Evolutionary conservation across 2,888 invertebrate species (phyloP).

Genomic region (Acleris sparsana): DNA sequence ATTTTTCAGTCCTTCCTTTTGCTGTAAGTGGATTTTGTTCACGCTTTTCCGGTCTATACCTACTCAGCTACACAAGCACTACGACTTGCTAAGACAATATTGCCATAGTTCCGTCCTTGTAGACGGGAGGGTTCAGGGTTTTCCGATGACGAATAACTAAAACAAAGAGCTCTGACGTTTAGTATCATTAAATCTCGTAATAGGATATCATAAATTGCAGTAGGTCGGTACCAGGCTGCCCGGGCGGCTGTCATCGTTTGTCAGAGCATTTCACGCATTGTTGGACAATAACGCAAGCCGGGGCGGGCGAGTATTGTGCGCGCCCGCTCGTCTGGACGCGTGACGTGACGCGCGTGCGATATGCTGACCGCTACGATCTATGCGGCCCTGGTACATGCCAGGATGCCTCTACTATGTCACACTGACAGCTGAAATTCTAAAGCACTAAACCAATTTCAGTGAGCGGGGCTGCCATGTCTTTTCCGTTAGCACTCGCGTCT

Average conservation of each 20-base stretch:
- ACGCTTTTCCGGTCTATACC: slow-evolving; percentile 57
- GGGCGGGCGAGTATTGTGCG: slow-evolving; percentile 65
- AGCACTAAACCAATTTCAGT: slow-evolving; percentile 37
- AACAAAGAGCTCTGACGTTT: slow-evolving; percentile 71
- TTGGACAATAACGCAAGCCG: slow-evolving; percentile 80
- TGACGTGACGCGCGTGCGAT: slow-evolving; percentile 59
- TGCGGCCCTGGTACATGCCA: slow-evolving; percentile 45
- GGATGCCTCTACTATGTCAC: slow-evolving; percentile 37
- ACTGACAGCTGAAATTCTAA: slow-evolving; percentile 38
- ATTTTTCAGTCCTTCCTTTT: slow-evolving; percentile 66
- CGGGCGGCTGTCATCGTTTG: slow-evolving; percentile 83
- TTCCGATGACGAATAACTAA: slow-evolving; percentile 57
- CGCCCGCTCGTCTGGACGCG: slow-evolving; percentile 58
- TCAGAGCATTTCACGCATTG: slow-evolving; percentile 84
- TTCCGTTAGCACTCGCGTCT: slow-evolving; percentile 31
- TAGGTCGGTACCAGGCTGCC: slow-evolving; percentile 73
- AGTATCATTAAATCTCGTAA: slow-evolving; percentile 83
- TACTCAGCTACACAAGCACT: slow-evolving; percentile 37
- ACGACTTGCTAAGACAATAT: slow-evolving; percentile 12
- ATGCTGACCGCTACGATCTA: slow-evolving; percentile 45
- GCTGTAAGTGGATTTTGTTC: slow-evolving; percentile 63
- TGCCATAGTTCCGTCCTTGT: slow-evolving; percentile 3
- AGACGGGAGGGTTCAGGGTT: slow-evolving; percentile 7
- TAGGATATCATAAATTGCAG: slow-evolving; percentile 83
- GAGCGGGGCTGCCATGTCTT: slow-evolving; percentile 35